Percentiles rank a stretch among this genome's conserved stretches.
phyloP scores from a whole-genome alignment of 2,113 vertebrate species.

The Maccullochella peelii region DNA sequence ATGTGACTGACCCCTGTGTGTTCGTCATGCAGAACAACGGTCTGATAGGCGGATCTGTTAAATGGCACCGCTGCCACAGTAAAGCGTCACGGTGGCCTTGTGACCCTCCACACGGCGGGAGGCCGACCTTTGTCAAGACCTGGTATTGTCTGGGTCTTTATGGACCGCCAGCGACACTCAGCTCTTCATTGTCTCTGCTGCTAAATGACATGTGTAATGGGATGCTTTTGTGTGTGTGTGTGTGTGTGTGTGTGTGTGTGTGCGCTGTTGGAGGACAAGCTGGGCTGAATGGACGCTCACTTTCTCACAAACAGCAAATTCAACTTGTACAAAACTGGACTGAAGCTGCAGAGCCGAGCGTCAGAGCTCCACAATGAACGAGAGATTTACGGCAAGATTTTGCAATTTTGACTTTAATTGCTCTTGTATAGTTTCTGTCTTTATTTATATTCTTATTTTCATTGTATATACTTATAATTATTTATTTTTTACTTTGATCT shows the following conservation, averaged over 20 bases:
- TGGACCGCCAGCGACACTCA: neutral
- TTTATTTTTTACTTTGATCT: no score
- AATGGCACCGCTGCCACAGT: neutral
- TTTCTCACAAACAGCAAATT: constrained; percentile 29
- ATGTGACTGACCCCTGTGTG: constrained; percentile 17
- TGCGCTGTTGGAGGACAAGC: neutral
- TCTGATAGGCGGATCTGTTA: neutral
- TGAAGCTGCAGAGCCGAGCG: neutral
- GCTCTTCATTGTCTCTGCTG: constrained; percentile 8
- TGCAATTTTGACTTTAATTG: no score
- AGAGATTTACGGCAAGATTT: neutral
- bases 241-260: constrained; percentile 9
- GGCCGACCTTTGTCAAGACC: constrained; percentile 14
- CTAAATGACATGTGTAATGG: neutral
- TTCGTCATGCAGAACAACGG: constrained; percentile 31
- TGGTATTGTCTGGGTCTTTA: constrained; percentile 8
- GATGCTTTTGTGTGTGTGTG: neutral
- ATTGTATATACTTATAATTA: no score
- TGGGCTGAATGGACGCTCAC: neutral
- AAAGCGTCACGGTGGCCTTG: neutral
- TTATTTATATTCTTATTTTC: no score
- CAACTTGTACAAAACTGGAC: neutral
- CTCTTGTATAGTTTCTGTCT: no score
- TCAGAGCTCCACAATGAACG: neutral
- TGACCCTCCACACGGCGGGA: constrained; percentile 13